A percentile compares a stretch with the other conserved stretches of the same genome.
These are phyloP conservation scores for Syndactyla subalaris DNA, from an alignment of 2,797 vertebrate species.

Conservation along the genomic window DNA sequence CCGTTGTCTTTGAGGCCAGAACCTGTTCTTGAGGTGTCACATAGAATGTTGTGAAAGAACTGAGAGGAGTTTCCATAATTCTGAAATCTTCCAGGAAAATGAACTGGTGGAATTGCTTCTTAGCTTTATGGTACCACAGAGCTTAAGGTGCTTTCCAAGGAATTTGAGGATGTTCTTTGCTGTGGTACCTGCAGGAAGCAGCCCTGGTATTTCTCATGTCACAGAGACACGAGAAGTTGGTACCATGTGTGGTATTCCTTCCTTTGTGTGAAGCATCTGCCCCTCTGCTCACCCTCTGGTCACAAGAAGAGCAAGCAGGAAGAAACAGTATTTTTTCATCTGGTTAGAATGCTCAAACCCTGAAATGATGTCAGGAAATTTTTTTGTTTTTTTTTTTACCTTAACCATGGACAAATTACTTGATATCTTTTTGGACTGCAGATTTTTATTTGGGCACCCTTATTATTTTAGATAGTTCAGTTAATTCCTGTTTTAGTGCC, in stretches of 20 bases:
- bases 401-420: not conserved
- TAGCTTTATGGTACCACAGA: not conserved
- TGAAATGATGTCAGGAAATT: not conserved
- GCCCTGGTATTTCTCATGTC: not conserved
- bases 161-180: not conserved
- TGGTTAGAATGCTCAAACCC: not conserved
- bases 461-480: not conserved
- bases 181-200: not conserved
- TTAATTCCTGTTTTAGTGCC: not conserved
- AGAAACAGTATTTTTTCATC: not conserved
- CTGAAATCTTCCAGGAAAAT: not conserved
- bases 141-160: not conserved
- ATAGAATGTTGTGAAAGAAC: not conserved
- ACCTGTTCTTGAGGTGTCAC: not conserved
- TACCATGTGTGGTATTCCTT: not conserved
- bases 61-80: not conserved
- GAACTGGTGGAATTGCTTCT: not conserved
- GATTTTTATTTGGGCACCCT: not conserved
- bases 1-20: not conserved
- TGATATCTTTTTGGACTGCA: not conserved
- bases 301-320: not conserved
- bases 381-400: not conserved
- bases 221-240: accelerated
- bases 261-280: not conserved
- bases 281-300: not conserved